Base-by-base conservation (phyloP, 2,113 vertebrate genomes). In the Poicephalus meyeri region DNA sequence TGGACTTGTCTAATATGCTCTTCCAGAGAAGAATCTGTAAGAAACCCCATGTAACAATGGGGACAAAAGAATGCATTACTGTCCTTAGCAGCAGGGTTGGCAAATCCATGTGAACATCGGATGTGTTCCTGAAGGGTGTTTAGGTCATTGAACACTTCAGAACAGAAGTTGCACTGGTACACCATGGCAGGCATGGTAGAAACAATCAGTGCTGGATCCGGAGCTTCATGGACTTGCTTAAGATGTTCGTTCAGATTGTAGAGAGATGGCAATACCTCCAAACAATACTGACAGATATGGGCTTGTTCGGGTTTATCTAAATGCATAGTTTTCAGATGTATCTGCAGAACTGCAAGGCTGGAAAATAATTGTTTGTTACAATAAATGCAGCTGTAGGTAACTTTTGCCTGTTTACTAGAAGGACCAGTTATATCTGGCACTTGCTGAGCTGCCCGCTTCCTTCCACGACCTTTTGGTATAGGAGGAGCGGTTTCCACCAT, bases 1-100 rank as follows among this genome's bases (percentile, higher is more conserved):
- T 99, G 99, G 91, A 98, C 99, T 98, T 99, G 99, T 91, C 99
- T 99, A 95, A 99, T 99, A 92, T 99, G 99, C 97, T 99, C 99
- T 96, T 99, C 99, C 69, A 99, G 98, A 33, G 99, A 99, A 95
- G 98, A 98, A 98, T 99, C 99, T 56, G 99, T 99, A 97, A 99
- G 98, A 97, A 99, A 99, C 16, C 99, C 99, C 99, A 99, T 99
- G 97, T 99, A 99, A 97, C 99, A 99, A 92, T 99, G 99, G 58
- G 99, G 99, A 91, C 99, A 99, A 97, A 99, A 99, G 98, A 99
- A 99, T 6, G 99, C 99, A 82, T 99, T 99, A 97, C 99, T 99
- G 94, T 99, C 99, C 95, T 99, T 99, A 81, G 99, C 98, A 71
- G 98, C 98, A 16, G 99, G 99, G 82, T 99, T 99, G 31, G 99